Conservation (phyloP, 2,113 vertebrate species). For the Podarcis muralis region DNA sequence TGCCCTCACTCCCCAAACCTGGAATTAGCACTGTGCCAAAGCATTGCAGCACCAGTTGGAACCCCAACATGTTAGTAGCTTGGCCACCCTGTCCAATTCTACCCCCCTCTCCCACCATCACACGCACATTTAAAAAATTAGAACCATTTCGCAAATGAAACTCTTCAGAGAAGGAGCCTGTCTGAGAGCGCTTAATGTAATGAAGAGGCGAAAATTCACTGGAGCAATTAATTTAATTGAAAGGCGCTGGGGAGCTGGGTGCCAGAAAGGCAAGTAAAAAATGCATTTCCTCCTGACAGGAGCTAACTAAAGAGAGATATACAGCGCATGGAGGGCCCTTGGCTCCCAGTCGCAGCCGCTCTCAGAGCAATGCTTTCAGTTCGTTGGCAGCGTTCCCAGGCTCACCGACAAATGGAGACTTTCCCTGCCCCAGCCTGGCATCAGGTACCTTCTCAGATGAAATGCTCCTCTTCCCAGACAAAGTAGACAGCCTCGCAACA, state of each 20-base stretch:
- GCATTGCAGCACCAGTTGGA: background rate
- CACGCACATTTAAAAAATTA: background rate
- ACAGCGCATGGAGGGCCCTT: background rate
- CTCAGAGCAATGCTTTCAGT: background rate
- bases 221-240: conserved; percentile 13
- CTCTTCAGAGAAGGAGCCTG: background rate
- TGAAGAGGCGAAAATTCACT: background rate
- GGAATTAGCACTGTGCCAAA: no score
- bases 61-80: background rate
- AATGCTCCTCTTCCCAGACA: background rate
- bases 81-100: background rate
- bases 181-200: background rate
- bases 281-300: background rate
- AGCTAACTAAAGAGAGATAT: background rate
- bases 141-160: background rate
- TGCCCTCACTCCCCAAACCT: no score
- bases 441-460: background rate
- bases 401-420: background rate
- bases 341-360: background rate
- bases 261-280: background rate
- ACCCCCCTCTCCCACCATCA: background rate
- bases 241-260: background rate
- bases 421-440: background rate
- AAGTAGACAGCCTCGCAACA: background rate
- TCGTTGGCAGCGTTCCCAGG: background rate